phyloP scores from a whole-genome alignment of 2,888 invertebrate genomes.

The Rhyacophila evoluta region DNA sequence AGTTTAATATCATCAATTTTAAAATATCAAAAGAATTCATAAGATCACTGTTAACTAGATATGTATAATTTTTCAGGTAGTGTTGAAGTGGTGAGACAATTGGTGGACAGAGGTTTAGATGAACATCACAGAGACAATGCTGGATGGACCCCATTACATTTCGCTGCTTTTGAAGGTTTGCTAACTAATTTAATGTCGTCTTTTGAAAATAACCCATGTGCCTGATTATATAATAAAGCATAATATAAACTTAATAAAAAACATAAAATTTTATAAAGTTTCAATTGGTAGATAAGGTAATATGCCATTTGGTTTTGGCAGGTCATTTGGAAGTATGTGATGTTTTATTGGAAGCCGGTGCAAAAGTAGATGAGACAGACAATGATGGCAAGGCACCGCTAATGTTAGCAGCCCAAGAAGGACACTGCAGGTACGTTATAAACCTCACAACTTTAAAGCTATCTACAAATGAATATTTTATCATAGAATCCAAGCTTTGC shows the following conservation, averaged over 20 bases:
- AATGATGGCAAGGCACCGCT: constrained; percentile 91
- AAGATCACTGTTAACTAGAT: too few species aligned
- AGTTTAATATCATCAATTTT: too few species aligned
- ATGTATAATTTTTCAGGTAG: constrained; percentile 66
- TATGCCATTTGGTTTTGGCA: constrained; percentile 55
- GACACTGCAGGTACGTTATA: constrained; percentile 67
- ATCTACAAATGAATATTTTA: too few species aligned
- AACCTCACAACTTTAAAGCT: too few species aligned
- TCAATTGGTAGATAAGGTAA: background rate
- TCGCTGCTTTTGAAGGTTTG: constrained; percentile 90
- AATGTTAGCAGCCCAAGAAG: constrained; percentile 91
- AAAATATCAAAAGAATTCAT: too few species aligned
- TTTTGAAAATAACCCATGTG: too few species aligned
- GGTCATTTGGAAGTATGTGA: constrained; percentile 88
- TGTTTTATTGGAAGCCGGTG: constrained; percentile 86
- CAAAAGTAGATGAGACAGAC: constrained; percentile 88
- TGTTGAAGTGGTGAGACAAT: constrained; percentile 88
- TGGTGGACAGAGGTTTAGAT: constrained; percentile 88
- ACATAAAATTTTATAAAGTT: background rate
- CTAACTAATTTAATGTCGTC: too few species aligned
- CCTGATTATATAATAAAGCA: too few species aligned
- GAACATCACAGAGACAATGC: constrained; percentile 93
- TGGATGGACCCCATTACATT: constrained; percentile 97
- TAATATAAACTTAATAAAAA: background rate
- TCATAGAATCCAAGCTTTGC: too few species aligned